Evolutionary conservation across 30 jellyfish, hydroid and myxozoan genomes (phyloP), one percentile per base, ranked within the genome.

Genomic region (Hydractinia symbiolongicarpus): DNA sequence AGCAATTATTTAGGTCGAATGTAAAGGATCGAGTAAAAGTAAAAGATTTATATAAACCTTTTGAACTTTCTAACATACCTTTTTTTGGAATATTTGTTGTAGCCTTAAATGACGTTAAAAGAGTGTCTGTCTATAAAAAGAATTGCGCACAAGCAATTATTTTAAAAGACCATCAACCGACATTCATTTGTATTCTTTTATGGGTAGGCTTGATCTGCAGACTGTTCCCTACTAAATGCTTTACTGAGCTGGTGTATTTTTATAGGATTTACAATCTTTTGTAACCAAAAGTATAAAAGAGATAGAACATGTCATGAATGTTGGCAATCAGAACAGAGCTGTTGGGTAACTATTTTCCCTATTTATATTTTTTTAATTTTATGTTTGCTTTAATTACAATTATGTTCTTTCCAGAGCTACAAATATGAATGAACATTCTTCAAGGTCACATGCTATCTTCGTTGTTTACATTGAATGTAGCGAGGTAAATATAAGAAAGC

Each of bases 231-330:
- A 30, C 44, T 30, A n/a, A 68, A 68, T 11, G 15, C 4, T 49
- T 54, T 77, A 55, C 30, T 77, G n/a, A 11, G 5, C 0, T 9
- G 57, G 51, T 61, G 8, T n/a, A 20, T 62, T 8, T 4, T 86
- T 66, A 6, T 54, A 93, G 98, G 98, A 93, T 79, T 79, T 93
- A 30, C 98, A 93, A 58, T 93, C 98, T 44, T 93, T 93, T 73
- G 98, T 93, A 6, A 93, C 98, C 44, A 93, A 93, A 81, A 93
- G 98, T 84, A 96, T 93, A 30, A 88, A 93, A 69, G 98, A 93
- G 82, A 93, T 93, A 21, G 98, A 93, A 83, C 96, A 88, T 61
- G 98, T 93, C 51, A 93, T 93, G 98, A 93, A 81, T 73, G 98
- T 93, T 68, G 98, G 98, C 44, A 93, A 93, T 66, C 96, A 93